Evolutionary conservation across 2,113 vertebrate species (phyloP).

Genomic region (Coptodon rendalli): DNA sequence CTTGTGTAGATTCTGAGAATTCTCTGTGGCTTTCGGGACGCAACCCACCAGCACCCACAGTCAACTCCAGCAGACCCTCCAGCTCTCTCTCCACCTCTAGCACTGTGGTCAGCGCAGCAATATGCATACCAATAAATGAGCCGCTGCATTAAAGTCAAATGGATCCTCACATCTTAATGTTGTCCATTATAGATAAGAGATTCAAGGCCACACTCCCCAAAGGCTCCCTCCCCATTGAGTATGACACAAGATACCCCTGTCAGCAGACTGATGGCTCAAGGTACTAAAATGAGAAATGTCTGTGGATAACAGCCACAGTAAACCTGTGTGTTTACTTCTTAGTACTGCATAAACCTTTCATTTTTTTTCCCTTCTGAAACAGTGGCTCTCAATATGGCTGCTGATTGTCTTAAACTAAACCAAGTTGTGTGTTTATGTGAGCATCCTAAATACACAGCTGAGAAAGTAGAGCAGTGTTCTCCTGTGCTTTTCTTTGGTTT

Average conservation of each 20-base stretch:
- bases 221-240: slow-evolving; percentile 12
- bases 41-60: slow-evolving; percentile 34
- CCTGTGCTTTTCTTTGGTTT: neutral
- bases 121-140: neutral
- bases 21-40: slow-evolving; percentile 79
- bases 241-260: slow-evolving; percentile 60
- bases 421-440: neutral
- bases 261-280: slow-evolving; percentile 79
- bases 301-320: neutral
- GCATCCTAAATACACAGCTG: neutral
- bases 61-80: slow-evolving; percentile 67
- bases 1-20: slow-evolving; percentile 76
- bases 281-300: slow-evolving; percentile 42
- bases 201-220: slow-evolving; percentile 40
- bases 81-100: slow-evolving; percentile 88
- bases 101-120: slow-evolving; percentile 78
- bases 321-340: neutral
- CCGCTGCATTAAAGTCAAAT: neutral
- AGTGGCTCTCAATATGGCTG: neutral
- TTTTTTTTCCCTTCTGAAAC: neutral
- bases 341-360: neutral
- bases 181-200: slow-evolving; percentile 67
- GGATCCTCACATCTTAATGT: neutral
- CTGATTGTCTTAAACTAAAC: neutral
- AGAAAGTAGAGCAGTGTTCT: neutral